phyloP scores from a whole-genome alignment of 2,113 vertebrate genomes.

The Leptobrachium leishanense region DNA sequence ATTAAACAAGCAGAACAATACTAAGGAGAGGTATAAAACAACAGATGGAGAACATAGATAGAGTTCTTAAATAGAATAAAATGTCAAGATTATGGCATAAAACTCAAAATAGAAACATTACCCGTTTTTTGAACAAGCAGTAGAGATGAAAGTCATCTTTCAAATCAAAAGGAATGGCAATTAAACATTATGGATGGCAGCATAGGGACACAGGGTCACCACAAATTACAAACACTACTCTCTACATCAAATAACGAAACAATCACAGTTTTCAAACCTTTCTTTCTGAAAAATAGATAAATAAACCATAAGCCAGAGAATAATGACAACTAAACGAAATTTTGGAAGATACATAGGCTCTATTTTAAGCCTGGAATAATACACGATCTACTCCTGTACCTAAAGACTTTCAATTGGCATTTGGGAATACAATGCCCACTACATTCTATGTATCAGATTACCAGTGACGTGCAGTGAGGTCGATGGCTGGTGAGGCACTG shows the following conservation, averaged over 20 bases:
- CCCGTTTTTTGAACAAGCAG: neutral
- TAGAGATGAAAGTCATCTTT: neutral
- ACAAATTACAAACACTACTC: neutral
- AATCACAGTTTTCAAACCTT: conserved; percentile 1
- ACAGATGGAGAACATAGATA: conserved; percentile 3
- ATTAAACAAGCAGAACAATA: conserved; percentile 6
- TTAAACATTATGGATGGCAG: neutral
- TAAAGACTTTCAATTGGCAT: too few species aligned
- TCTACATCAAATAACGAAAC: neutral
- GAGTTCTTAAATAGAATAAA: neutral
- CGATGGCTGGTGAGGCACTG: too few species aligned
- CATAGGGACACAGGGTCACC: neutral
- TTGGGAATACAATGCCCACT: too few species aligned
- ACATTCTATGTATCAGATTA: too few species aligned
- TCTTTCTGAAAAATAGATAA: neutral
- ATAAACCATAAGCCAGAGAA: neutral
- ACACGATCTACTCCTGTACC: too few species aligned
- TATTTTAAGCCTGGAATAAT: neutral
- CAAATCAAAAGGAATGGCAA: neutral
- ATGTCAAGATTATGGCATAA: neutral
- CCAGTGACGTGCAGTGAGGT: too few species aligned
- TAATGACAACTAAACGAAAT: conserved; percentile 2
- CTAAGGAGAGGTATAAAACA: neutral
- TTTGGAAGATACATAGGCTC: conserved; percentile 4
- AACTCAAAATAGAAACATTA: neutral